Conservation (phyloP, 2,113 vertebrate genomes). For the Nipponia nippon region DNA sequence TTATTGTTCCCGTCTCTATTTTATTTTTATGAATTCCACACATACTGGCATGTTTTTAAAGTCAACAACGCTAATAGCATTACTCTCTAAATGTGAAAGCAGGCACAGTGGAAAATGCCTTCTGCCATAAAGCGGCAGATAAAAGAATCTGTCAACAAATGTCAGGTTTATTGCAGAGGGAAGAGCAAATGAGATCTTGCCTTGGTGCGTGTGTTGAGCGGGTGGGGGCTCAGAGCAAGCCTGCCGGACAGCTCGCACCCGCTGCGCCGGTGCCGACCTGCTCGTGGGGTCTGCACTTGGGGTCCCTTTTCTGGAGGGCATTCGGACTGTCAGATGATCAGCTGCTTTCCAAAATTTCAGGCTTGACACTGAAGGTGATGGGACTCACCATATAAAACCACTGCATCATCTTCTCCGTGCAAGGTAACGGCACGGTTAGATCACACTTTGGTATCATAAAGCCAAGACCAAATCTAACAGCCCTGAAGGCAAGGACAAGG, state of each 20-base stretch:
- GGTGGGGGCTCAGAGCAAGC: not conserved
- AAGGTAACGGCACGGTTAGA: not conserved
- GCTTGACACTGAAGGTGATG: not conserved
- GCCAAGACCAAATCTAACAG: not conserved
- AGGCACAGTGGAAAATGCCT: slow-evolving; percentile 44
- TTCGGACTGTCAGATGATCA: not conserved
- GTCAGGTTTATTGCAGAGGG: slow-evolving; percentile 13
- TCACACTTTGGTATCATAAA: not conserved
- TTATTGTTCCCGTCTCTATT: slow-evolving; percentile 60
- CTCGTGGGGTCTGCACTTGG: not conserved
- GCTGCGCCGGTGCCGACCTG: fast-evolving
- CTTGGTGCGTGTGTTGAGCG: not conserved
- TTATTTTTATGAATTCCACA: slow-evolving; percentile 65
- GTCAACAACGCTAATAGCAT: slow-evolving; percentile 49
- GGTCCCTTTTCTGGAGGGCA: not conserved
- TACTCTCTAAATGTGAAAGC: slow-evolving; percentile 26
- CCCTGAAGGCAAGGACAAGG: not conserved
- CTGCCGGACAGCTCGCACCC: not conserved
- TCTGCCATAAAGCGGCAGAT: slow-evolving; percentile 31
- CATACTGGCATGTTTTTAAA: slow-evolving; percentile 57
- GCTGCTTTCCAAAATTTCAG: not conserved
- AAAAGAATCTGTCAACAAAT: slow-evolving; percentile 30
- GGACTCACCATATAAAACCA: not conserved
- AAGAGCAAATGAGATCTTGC: not conserved
- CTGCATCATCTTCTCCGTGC: fast-evolving